Evolutionary conservation across 2,888 invertebrate species (phyloP).

Genomic region (Parnassius smintheus): DNA sequence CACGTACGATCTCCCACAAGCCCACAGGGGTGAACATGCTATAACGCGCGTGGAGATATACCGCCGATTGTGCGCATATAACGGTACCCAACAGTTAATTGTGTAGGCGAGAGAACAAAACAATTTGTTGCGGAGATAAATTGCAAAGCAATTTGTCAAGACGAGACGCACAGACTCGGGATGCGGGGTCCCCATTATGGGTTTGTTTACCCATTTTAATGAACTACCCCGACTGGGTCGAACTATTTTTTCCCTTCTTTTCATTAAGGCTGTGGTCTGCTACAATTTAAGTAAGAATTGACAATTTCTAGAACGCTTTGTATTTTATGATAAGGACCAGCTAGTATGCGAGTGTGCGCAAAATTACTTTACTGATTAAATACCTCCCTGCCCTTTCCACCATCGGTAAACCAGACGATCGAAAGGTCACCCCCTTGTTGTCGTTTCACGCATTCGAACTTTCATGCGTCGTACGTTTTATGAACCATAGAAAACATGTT

Average conservation of each 20-base stretch:
- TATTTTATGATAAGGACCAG: no score
- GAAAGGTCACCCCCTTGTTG: no score
- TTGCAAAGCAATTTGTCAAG: conserved; percentile 34
- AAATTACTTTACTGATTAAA: no score
- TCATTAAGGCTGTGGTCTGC: conserved; percentile 9
- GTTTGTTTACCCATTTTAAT: conserved; percentile 30
- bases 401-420: no score
- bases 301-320: no score
- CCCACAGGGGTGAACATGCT: conserved; percentile 56
- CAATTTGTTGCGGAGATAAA: conserved; percentile 36
- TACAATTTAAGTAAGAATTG: neutral
- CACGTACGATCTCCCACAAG: conserved; percentile 48
- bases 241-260: conserved; percentile 19
- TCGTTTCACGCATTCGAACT: no score
- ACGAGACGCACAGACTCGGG: conserved; percentile 16
- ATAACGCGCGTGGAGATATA: conserved; percentile 38
- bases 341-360: no score
- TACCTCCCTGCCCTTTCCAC: no score
- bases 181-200: conserved; percentile 28
- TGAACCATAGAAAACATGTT: no score
- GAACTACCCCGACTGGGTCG: conserved; percentile 19
- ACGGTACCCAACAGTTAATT: conserved; percentile 32
- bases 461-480: no score
- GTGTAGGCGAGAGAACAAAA: conserved; percentile 31
- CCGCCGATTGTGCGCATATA: conserved; percentile 8